These are phyloP conservation scores for Bombyx mori DNA, from an alignment of 1,140 invertebrate genomes.

Conservation along the genomic window DNA sequence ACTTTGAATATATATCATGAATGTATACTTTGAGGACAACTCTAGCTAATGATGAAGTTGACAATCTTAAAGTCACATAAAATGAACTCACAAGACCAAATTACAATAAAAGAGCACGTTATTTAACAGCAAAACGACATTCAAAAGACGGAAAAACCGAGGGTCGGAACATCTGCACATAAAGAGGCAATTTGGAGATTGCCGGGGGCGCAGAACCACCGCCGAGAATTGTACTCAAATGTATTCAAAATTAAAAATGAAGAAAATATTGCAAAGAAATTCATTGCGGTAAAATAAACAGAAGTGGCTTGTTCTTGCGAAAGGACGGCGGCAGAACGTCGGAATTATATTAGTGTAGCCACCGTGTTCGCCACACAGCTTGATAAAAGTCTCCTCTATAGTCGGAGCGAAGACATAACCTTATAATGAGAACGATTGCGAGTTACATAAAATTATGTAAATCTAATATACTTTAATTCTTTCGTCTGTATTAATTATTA, in stretches of 20 bases:
- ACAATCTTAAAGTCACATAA: conserved; percentile 14
- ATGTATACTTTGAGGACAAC: too few species aligned
- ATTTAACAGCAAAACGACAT: conserved; percentile 70
- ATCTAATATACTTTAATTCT: too few species aligned
- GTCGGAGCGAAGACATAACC: too few species aligned
- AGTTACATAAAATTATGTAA: too few species aligned
- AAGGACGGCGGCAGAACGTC: conserved; percentile 3
- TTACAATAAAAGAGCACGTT: conserved; percentile 64
- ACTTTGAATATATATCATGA: too few species aligned
- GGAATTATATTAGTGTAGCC: too few species aligned
- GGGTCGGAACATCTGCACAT: conserved; percentile 69
- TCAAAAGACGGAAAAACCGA: conserved; percentile 70
- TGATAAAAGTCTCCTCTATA: too few species aligned
- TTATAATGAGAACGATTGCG: too few species aligned
- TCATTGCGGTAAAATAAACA: conserved; percentile 69
- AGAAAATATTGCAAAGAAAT: conserved; percentile 64
- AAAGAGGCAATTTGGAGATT: conserved; percentile 72
- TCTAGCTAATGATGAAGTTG: too few species aligned
- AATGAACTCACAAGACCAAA: conserved; percentile 43
- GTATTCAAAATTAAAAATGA: conserved; percentile 67
- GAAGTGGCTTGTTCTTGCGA: conserved; percentile 51
- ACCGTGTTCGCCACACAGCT: too few species aligned
- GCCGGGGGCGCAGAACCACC: conserved; percentile 62
- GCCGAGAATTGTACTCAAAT: conserved; percentile 65
- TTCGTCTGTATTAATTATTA: too few species aligned